Conservation (phyloP, 2,888 invertebrate genomes). For the Mellilla xanthometata region DNA sequence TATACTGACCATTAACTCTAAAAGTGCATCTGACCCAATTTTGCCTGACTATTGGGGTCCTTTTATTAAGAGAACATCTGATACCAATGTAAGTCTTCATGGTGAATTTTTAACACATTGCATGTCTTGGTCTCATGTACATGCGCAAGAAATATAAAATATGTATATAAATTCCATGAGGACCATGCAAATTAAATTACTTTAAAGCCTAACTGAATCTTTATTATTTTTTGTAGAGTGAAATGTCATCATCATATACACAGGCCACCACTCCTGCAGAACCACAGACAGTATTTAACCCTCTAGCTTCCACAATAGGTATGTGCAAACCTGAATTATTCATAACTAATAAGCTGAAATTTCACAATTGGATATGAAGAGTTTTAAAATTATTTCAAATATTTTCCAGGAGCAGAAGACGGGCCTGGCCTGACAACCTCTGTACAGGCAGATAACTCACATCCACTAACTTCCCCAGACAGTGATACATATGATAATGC, state of each 20-base stretch:
- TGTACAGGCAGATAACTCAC: conserved; percentile 68
- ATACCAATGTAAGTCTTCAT: conserved; percentile 66
- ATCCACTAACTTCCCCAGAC: conserved; percentile 89
- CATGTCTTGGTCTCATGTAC: too few species aligned
- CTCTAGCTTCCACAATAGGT: conserved; percentile 20
- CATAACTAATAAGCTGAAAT: too few species aligned
- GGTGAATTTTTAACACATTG: background rate
- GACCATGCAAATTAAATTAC: too few species aligned
- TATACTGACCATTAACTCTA: conserved; percentile 94
- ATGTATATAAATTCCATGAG: too few species aligned
- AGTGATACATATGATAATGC: conserved; percentile 81
- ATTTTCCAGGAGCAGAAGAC: conserved; percentile 38
- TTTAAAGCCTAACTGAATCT: too few species aligned
- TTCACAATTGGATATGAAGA: too few species aligned
- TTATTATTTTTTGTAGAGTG: conserved; percentile 59
- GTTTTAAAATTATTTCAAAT: background rate
- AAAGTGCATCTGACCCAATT: conserved; percentile 80
- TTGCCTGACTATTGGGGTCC: conserved; percentile 93
- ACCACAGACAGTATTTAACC: conserved; percentile 43
- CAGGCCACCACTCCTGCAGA: conserved; percentile 53
- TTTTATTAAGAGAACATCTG: conserved; percentile 85
- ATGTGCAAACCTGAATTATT: conserved; percentile 50
- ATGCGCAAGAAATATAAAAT: too few species aligned
- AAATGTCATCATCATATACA: conserved; percentile 48
- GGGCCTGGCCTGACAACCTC: conserved; percentile 38